Conservation (phyloP, 2,113 vertebrate genomes). For the Coptodon rendalli region DNA sequence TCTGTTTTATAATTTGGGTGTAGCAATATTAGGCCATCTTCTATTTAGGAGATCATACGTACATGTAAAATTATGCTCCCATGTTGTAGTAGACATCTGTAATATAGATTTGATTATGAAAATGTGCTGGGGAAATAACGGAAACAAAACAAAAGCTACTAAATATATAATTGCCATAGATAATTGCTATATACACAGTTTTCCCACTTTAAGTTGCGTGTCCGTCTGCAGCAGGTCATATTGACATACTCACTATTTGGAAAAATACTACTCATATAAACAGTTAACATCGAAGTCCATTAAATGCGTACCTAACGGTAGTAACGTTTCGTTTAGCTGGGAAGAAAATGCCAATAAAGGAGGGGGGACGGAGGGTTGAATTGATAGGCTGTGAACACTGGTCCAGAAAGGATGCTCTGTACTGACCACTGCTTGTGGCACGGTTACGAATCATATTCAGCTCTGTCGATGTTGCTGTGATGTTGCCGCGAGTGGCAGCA, state of each 20-base stretch:
- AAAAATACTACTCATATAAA: background rate
- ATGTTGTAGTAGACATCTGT: background rate
- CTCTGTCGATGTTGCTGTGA: conserved; percentile 9
- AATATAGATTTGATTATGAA: background rate
- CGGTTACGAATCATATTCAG: background rate
- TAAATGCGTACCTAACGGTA: background rate
- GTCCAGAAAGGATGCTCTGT: background rate
- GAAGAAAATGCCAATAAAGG: background rate
- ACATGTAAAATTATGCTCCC: background rate
- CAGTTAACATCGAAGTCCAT: background rate
- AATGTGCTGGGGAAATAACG: background rate
- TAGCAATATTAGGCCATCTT: background rate
- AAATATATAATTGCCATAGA: background rate
- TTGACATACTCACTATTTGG: background rate
- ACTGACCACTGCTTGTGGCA: background rate
- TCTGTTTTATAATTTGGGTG: background rate
- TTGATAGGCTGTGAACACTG: background rate
- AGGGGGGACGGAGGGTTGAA: background rate
- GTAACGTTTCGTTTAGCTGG: background rate
- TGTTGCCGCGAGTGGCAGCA: background rate
- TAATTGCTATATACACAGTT: background rate
- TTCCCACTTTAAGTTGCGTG: background rate
- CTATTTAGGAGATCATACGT: background rate
- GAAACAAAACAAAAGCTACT: background rate
- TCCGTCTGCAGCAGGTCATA: background rate